Evolutionary conservation across 2,797 vertebrate species (phyloP), one percentile per base, ranked within the genome.

Genomic region (Gastrophryne carolinensis): DNA sequence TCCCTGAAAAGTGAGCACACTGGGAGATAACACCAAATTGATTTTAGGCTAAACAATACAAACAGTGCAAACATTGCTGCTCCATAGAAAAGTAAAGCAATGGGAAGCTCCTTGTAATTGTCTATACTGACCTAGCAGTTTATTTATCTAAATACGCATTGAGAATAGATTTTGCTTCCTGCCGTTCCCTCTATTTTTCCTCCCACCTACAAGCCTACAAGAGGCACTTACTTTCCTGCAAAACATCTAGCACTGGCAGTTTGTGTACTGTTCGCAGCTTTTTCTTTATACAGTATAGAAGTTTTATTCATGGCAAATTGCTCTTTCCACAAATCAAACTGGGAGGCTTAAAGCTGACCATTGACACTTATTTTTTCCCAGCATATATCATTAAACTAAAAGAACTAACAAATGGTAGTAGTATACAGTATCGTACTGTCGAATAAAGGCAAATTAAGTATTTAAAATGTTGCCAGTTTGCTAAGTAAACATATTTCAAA

Each of bases 1-100:
- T 61, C 41, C 30, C 35, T 35, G 11, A 39, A 24, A 54, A 68
- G 50, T 29, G 65, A 54, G 50, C 65, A 27, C 37, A 34, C 68
- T 71, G 68, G 2, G 54, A 50, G 54, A 71, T 71, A 60, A 60
- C 35, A 27, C 32, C 39, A 69, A 60, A 71, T 71, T 61, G 68
- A 60, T 71, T 71, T 71, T 47, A n/a, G 56, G 19, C 39, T 71
- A 41, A 56, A 71, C 54, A 60, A 60, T 49, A 71, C 54, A 47
- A 71, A 60, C 68, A 71, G 54, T 60, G 54, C 29, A n/a, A 68
- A 56, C 50, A n/a, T 35, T 39, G 54, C 35, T 69, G 34, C 56
- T 69, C 50, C 57, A 71, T 60, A 71, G 27, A 44, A 60, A 47
- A 39, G 30, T 41, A 56, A n/a, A 21, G 52, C 17, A 27, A 3